Evolutionary conservation across 2,888 invertebrate genomes (phyloP).

Genomic region (Cepaea hortensis): DNA sequence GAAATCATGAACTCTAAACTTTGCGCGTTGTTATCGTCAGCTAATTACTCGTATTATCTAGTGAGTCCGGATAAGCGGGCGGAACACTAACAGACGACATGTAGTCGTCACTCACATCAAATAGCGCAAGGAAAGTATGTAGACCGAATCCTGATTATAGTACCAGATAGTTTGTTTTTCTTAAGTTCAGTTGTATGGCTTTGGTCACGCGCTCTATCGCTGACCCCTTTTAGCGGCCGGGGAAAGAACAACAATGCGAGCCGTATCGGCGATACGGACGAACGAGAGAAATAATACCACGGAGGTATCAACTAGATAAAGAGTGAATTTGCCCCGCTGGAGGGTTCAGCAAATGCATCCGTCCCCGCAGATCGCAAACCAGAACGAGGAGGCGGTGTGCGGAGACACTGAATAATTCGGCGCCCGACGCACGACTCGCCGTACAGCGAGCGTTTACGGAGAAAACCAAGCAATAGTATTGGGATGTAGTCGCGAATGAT

Average conservation of each 20-base stretch:
- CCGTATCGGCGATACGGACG: background rate
- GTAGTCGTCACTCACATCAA: background rate
- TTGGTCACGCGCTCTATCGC: slow-evolving; percentile 3
- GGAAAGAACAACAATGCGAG: slow-evolving; percentile 3
- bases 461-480: background rate
- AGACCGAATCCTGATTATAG: background rate
- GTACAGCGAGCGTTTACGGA: background rate
- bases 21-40: background rate
- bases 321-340: background rate
- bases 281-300: background rate
- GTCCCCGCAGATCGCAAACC: background rate
- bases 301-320: background rate
- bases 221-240: slow-evolving; percentile 13
- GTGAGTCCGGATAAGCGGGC: background rate
- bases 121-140: background rate
- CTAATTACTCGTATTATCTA: background rate
- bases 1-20: slow-evolving; percentile 3
- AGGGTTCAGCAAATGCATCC: background rate
- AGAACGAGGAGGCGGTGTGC: background rate
- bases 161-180: slow-evolving; percentile 6
- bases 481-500: background rate
- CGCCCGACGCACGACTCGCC: background rate
- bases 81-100: background rate
- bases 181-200: background rate
- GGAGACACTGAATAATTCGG: slow-evolving; percentile 8